phyloP scores from a whole-genome alignment of 2,797 vertebrate genomes.

The Otolemur crassicaudatus region DNA sequence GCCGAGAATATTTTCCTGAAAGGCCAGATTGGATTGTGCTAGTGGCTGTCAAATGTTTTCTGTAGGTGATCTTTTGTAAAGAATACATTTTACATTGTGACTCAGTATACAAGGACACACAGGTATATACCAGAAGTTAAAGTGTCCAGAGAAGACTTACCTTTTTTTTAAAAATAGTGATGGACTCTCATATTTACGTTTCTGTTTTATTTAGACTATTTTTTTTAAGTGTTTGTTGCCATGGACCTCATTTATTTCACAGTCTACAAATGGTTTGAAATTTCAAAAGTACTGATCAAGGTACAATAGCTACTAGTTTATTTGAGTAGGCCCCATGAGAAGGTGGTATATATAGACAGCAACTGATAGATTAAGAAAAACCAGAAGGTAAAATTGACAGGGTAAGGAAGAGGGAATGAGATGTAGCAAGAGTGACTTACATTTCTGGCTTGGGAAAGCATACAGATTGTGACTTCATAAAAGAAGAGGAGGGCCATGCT shows the following conservation, averaged over 20 bases:
- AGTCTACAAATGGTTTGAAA: not conserved
- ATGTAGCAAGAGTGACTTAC: not conserved
- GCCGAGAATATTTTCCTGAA: not conserved
- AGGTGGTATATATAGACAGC: not conserved
- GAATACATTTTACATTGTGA: not conserved
- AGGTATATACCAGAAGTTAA: not conserved
- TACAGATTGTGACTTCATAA: not conserved
- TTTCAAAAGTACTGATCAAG: not conserved
- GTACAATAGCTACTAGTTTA: not conserved
- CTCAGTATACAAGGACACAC: not conserved
- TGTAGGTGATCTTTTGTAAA: not conserved
- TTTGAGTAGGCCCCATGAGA: not conserved
- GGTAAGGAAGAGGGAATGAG: not conserved
- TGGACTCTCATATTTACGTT: not conserved
- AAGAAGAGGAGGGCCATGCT: not conserved
- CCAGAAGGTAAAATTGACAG: not conserved
- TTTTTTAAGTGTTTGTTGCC: not conserved
- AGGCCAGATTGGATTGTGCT: not conserved
- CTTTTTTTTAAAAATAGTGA: not conserved
- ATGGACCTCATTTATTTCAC: not conserved
- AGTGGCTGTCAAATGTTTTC: not conserved
- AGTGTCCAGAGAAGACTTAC: not conserved
- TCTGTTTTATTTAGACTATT: not conserved
- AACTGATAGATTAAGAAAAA: not conserved
- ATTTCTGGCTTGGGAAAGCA: not conserved